Evolutionary conservation across 2,888 invertebrate species (phyloP), one percentile per base, ranked within the genome.

Genomic region (Netelia virgata): DNA sequence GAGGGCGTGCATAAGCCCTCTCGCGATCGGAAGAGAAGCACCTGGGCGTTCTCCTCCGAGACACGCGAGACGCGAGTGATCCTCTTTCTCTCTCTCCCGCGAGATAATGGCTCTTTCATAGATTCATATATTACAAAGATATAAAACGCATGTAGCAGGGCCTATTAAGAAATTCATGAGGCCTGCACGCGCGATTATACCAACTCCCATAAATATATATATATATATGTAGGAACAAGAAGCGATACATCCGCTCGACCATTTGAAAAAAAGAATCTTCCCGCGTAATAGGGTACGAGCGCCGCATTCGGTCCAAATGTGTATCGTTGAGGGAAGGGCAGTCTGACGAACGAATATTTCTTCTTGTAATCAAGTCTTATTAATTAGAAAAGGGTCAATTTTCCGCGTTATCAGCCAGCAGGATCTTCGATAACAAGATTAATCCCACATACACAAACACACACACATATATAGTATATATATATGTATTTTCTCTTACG

Each of bases 101-200:
- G 53, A 75, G 63, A 86, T 86, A 87, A 88, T 88, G 85, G 82
- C 70, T 75, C 74, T 85, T 87, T 87, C 86, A 87, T 86, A 85
- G 86, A 89, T 89, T 88, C 88, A 47, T 36, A 36, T 36, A 36
- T 36, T 36, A 36, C 36, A 36, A 36, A 36, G 36, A 36, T 36
- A 36, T 36, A 36, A 36, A 36, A 36, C 36, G 36, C 36, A 36
- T 36, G n/a, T 57, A 28, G 55, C 11, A 55, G 63, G 23, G 36
- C 55, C 88, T 80, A 86, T 89, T 87, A 88, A 87, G 86, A 88
- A 89, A 90, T 90, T 88, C 86, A 88, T 86, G 88, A 88, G 86
- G 78, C 50, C 72, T 59, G 75, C 86, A 78, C 61, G 80, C 69
- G 73, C 36, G 36, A 36, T 83, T 63, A 77, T 70, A 23, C 69